Conservation (phyloP, 1,140 invertebrate genomes). For the Heliconius hewitsoni region DNA sequence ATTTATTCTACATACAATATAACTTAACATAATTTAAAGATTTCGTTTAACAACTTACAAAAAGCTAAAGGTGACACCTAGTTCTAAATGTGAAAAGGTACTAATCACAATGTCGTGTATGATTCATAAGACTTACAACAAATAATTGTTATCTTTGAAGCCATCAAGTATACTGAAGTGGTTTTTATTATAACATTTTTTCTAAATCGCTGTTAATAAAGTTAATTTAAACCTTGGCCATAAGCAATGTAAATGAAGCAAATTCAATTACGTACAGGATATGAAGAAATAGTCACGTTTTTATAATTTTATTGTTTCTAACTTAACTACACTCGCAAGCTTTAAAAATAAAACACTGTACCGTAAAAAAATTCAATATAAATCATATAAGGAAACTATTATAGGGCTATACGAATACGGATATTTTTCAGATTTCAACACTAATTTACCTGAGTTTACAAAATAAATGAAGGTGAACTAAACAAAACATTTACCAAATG, state of each 20-base stretch:
- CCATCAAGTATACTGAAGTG: neutral
- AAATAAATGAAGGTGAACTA: conserved; percentile 24
- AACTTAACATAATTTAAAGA: neutral
- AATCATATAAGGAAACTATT: conserved; percentile 14
- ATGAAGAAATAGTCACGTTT: conserved; percentile 33
- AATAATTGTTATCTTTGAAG: conserved; percentile 4
- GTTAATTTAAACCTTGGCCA: conserved; percentile 23
- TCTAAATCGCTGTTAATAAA: neutral
- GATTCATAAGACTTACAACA: neutral
- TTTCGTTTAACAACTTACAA: neutral
- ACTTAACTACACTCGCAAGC: neutral
- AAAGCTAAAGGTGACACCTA: neutral
- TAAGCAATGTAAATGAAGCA: conserved; percentile 17
- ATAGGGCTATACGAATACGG: conserved; percentile 1
- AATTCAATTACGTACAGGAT: conserved; percentile 30
- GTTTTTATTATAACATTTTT: neutral
- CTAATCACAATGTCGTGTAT: neutral
- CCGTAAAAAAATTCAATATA: conserved; percentile 15
- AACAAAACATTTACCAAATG: conserved; percentile 33
- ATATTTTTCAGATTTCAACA: conserved; percentile 7
- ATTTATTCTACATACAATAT: neutral
- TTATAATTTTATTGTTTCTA: conserved; percentile 4
- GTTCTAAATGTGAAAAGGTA: neutral
- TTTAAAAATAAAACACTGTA: conserved; percentile 14
- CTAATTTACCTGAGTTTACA: neutral